Conservation (phyloP, 2,797 vertebrate genomes). For the Rhinatrema bivittatum region DNA sequence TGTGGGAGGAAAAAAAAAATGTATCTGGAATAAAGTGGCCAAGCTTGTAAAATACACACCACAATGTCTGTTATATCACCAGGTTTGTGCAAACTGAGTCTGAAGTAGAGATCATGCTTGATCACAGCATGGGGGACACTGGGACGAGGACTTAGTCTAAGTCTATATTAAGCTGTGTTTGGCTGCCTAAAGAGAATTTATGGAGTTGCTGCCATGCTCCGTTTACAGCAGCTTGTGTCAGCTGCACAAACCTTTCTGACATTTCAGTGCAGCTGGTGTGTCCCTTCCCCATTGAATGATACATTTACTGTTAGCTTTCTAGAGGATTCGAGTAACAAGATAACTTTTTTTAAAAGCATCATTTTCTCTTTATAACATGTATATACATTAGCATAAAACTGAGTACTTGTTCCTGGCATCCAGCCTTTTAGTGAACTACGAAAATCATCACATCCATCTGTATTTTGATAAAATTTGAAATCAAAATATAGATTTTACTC, state of each 20-base stretch:
- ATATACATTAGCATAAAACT: too few species aligned
- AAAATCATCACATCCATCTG: too few species aligned
- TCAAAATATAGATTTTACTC: too few species aligned
- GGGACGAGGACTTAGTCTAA: constrained; percentile 13
- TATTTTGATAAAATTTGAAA: too few species aligned
- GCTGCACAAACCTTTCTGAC: constrained; percentile 63
- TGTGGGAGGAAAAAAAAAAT: background rate
- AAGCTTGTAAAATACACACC: background rate
- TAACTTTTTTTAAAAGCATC: fast-evolving
- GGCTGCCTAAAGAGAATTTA: constrained; percentile 47
- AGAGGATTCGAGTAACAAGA: constrained; percentile 7
- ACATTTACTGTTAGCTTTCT: constrained; percentile 4
- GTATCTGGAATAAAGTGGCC: background rate
- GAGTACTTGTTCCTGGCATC: too few species aligned
- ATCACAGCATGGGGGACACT: constrained; percentile 15
- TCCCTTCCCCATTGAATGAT: constrained; percentile 12
- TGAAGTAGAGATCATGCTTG: constrained; percentile 8
- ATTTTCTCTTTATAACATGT: too few species aligned
- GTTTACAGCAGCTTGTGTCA: constrained; percentile 60
- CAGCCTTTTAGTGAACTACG: too few species aligned
- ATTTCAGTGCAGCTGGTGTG: constrained; percentile 61
- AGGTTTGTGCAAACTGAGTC: constrained; percentile 17
- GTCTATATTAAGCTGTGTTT: constrained; percentile 64
- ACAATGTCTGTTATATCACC: background rate
- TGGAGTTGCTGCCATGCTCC: constrained; percentile 44